A percentile compares a stretch with the other conserved stretches of the same genome.
Conservation (phyloP, 2,888 invertebrate species). For the Caenorhabditis panamensis region DNA sequence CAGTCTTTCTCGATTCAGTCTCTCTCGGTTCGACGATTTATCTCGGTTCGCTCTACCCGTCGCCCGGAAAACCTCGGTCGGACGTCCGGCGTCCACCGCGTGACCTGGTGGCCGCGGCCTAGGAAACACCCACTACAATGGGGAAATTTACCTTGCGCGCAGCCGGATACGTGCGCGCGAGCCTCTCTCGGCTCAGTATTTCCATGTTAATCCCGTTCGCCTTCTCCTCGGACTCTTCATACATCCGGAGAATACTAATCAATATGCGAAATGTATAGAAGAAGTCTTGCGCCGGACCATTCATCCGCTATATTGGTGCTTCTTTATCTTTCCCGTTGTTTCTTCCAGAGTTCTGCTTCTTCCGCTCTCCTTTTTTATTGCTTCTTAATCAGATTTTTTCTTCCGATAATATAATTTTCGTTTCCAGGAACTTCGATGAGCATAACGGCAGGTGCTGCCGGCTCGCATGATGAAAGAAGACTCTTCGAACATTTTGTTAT, state of each 20-base stretch:
- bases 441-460: constrained; percentile 28
- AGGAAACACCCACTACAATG: not conserved
- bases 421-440: constrained; percentile 34
- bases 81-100: not conserved
- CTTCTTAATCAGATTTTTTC: not conserved
- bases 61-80: not conserved
- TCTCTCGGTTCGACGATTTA: too few species aligned
- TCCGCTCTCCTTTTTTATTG: not conserved
- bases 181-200: not conserved
- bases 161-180: constrained; percentile 1
- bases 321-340: not conserved
- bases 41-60: too few species aligned
- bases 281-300: not conserved
- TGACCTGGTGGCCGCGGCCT: constrained; percentile 2
- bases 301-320: not conserved
- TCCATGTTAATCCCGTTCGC: not conserved
- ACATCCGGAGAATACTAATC: not conserved
- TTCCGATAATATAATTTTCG: too few species aligned
- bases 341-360: not conserved
- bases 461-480: constrained; percentile 70
- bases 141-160: constrained; percentile 2
- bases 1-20: too few species aligned
- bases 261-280: not conserved
- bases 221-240: not conserved
- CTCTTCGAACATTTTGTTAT: constrained; percentile 94